A percentile compares a stretch with the other conserved stretches of the same genome.
These are phyloP conservation scores for Cryptoprocta ferox DNA, from an alignment of 2,797 vertebrate species.

Conservation along the genomic window DNA sequence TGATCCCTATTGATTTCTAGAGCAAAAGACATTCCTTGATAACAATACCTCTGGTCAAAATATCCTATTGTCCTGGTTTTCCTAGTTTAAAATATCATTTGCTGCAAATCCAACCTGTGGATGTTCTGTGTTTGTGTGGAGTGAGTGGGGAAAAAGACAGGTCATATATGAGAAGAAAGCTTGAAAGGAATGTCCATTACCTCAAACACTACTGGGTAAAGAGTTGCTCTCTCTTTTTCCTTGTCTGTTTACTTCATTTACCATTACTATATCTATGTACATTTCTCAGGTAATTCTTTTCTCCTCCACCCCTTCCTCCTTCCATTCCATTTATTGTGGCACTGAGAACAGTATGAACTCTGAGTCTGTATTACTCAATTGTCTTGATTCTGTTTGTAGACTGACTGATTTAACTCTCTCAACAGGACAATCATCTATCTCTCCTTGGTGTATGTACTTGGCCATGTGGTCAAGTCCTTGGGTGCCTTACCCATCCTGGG, in stretches of 20 bases:
- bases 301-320: neutral
- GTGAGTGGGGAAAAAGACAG: neutral
- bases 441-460: conserved; percentile 95
- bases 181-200: neutral
- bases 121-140: neutral
- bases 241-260: neutral
- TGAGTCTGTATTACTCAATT: neutral
- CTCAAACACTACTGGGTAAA: neutral
- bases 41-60: neutral
- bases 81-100: conserved; percentile 4
- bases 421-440: conserved; percentile 97
- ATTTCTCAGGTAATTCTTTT: conserved; percentile 42
- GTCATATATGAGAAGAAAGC: neutral
- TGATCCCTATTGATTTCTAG: neutral
- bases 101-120: neutral
- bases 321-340: neutral
- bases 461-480: conserved; percentile 96
- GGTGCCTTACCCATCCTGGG: conserved; percentile 95
- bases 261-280: conserved; percentile 22
- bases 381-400: neutral
- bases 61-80: conserved; percentile 35
- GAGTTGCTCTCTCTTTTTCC: neutral
- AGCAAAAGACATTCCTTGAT: neutral
- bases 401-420: conserved; percentile 72
- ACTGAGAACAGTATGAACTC: conserved; percentile 26